Evolutionary conservation across 2,888 invertebrate species (phyloP), one percentile per base, ranked within the genome.

Genomic region (Ochropacha duplaris): DNA sequence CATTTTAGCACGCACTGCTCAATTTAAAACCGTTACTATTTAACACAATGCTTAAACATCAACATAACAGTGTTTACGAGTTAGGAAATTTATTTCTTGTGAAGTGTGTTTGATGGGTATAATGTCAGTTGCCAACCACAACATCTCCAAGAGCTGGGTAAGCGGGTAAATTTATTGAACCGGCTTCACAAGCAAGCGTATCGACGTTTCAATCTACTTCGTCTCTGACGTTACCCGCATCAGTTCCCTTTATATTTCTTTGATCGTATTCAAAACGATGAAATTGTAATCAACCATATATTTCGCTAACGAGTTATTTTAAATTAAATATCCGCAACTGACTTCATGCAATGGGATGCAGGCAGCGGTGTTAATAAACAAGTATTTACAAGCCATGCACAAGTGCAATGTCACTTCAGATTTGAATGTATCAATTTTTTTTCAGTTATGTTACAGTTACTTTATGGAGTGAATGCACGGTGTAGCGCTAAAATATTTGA

Each of bases 1-100:
- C 90, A 88, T 90, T 90, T 85, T 78, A 83, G 82, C 91, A 91
- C 90, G 90, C 82, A 83, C 87, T 72, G 78, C 71, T 79, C 80
- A 79, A 83, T 83, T 70, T 79, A 69, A 76, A 81, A 78, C 83
- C 76, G 84, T 83, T 87, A 81, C 84, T 85, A 83, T 85, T 85
- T 84, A 80, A 82, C 83, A 77, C 73, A 74, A 79, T 74, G 72
- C 71, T 81, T 82, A 31, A 31, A 31, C 31, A 31, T 31, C 12
- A 31, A 31, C 31, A 31, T 31, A 83, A 86, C 79, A 72, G 65
- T 70, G 76, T 79, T 78, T 68, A 74, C 62, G 69, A 62, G 68
- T 65, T 73, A 66, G 71, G 70, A 73, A 74, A 68, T 69, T 70
- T 77, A 69, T 67, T 72, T 62, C 66, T 65, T 62, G 59, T 65